Conservation (phyloP, 2,797 vertebrate species). For the Argentina silus region DNA sequence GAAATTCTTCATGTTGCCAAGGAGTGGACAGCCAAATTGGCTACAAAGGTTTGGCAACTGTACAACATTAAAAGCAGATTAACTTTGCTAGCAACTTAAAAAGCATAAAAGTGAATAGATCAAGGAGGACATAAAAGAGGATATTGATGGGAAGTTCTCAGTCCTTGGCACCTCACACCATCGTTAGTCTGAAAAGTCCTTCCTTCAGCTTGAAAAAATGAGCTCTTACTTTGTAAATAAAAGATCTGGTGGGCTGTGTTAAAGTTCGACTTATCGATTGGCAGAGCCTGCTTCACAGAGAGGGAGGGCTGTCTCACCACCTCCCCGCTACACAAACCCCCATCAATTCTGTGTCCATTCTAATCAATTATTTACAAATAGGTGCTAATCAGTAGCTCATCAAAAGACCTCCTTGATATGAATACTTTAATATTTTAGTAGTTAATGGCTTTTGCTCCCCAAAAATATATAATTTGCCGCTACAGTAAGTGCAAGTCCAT, state of each 20-base stretch:
- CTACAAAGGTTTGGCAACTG: conserved; percentile 46
- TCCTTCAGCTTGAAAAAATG: conserved; percentile 25
- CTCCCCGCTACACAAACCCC: conserved; percentile 6
- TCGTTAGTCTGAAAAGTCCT: conserved; percentile 16
- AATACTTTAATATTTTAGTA: no score
- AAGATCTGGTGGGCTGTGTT: conserved; percentile 16
- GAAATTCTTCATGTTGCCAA: conserved; percentile 41
- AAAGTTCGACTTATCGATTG: conserved; percentile 30
- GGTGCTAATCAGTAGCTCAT: background rate
- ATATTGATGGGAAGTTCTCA: conserved; percentile 25
- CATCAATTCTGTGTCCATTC: conserved; percentile 4
- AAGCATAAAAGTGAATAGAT: conserved; percentile 49
- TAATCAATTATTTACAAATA: background rate
- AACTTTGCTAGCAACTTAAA: conserved; percentile 30
- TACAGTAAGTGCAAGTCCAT: background rate
- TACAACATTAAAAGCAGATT: conserved; percentile 18
- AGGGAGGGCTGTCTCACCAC: conserved; percentile 10
- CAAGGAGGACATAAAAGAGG: conserved; percentile 35
- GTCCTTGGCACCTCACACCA: conserved; percentile 21
- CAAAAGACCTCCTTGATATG: no score
- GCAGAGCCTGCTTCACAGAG: conserved; percentile 22
- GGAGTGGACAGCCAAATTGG: conserved; percentile 41
- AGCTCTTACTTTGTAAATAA: conserved; percentile 38
- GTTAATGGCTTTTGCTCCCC: no score
- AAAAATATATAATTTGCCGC: no score